Conservation (phyloP, 1,140 invertebrate species). For the Bradysia coprophila region DNA sequence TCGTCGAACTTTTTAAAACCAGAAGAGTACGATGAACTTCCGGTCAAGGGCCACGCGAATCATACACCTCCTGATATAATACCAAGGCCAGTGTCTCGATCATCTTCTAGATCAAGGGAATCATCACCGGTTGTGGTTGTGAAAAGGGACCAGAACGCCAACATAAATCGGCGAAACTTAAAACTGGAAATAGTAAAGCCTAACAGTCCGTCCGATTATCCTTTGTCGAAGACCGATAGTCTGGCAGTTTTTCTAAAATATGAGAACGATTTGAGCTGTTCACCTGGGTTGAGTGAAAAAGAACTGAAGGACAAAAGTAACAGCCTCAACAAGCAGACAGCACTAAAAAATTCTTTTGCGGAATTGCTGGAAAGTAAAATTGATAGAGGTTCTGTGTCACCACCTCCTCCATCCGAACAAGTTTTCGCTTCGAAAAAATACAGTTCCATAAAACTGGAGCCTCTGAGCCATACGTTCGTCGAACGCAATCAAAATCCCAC, state of each 20-base stretch:
- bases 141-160: constrained; percentile 14
- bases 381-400: not conserved
- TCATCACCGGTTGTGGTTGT: constrained; percentile 8
- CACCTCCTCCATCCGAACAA: not conserved
- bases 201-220: constrained; percentile 3
- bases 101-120: not conserved
- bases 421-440: not conserved
- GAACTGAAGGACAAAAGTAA: constrained; percentile 23
- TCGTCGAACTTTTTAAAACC: constrained; percentile 22
- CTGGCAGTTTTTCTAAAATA: constrained; percentile 21
- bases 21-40: constrained; percentile 23
- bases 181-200: not conserved
- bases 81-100: not conserved
- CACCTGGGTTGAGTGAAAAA: constrained; percentile 14
- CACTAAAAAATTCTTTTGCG: constrained; percentile 11
- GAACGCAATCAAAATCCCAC: not conserved
- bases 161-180: constrained; percentile 12
- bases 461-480: not conserved
- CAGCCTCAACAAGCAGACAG: constrained; percentile 20
- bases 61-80: not conserved
- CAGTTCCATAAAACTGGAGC: not conserved
- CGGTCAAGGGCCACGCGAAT: constrained; percentile 9
- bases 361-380: not conserved
- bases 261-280: constrained; percentile 19
- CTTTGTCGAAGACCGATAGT: constrained; percentile 19